phyloP scores from a whole-genome alignment of 2,113 vertebrate genomes.

The Oenanthe melanoleuca region DNA sequence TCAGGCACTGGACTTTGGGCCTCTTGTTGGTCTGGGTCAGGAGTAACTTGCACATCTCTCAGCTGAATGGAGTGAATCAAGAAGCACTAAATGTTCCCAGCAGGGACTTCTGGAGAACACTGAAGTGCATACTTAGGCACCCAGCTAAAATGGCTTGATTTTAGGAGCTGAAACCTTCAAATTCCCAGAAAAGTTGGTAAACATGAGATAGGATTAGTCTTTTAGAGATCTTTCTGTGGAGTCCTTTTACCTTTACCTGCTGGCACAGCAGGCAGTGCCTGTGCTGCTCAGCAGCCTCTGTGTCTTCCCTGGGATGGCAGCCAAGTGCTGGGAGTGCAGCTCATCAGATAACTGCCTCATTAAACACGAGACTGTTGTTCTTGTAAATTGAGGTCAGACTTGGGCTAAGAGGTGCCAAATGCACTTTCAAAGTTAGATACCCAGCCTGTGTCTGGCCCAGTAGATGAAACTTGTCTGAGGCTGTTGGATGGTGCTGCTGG shows the following conservation, averaged over 20 bases:
- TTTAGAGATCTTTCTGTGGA: neutral
- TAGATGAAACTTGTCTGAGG: neutral
- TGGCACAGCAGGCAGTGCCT: neutral
- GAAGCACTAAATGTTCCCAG: neutral
- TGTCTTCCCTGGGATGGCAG: neutral
- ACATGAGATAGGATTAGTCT: neutral
- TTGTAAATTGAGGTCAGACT: slow-evolving; percentile 64
- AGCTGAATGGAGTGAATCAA: neutral
- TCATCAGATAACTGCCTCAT: slow-evolving; percentile 64
- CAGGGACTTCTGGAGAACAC: neutral
- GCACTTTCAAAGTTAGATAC: slow-evolving; percentile 12
- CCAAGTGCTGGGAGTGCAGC: neutral
- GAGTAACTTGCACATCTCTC: neutral
- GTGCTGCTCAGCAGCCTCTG: neutral
- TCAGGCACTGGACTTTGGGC: neutral
- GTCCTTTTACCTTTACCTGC: neutral
- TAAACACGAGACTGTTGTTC: slow-evolving; percentile 49
- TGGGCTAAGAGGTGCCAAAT: slow-evolving; percentile 32
- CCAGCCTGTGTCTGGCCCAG: neutral
- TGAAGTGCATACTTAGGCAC: neutral
- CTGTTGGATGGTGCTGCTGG: slow-evolving; percentile 7
- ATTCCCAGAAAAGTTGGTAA: neutral
- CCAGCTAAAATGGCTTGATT: neutral
- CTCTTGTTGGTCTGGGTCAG: neutral
- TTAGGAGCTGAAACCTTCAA: neutral